A percentile compares a stretch with the other conserved stretches of the same genome.
phyloP scores from a whole-genome alignment of 2,888 invertebrate genomes.

The Lacanobia oleracea region DNA sequence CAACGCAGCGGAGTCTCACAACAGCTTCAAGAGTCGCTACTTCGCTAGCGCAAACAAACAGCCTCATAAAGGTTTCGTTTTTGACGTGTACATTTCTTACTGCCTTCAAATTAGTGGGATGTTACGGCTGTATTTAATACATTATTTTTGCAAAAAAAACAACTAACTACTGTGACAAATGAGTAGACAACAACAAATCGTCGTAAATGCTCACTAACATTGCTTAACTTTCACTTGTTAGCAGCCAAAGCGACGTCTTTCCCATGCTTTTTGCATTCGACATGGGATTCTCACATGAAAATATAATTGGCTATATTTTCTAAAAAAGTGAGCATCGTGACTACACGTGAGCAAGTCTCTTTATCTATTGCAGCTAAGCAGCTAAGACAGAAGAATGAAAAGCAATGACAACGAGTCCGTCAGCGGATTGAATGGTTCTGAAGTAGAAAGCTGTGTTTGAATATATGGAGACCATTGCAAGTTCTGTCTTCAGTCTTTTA shows the following conservation, averaged over 20 bases:
- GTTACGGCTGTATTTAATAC: background rate
- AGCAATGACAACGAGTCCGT: background rate
- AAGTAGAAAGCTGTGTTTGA: conserved; percentile 7
- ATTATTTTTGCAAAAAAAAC: conserved; percentile 16
- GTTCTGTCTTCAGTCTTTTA: background rate
- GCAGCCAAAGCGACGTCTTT: conserved; percentile 39
- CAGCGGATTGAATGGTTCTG: background rate
- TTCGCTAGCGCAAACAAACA: background rate
- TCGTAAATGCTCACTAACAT: conserved; percentile 35
- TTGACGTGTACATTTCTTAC: background rate
- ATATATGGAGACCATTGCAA: background rate
- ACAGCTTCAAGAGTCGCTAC: background rate
- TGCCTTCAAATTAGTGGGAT: background rate
- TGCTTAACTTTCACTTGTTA: conserved; percentile 62
- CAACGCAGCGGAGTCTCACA: too few species aligned
- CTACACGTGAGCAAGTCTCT: conserved; percentile 21
- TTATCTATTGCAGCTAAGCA: too few species aligned
- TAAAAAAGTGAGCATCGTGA: conserved; percentile 46
- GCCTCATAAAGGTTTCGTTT: background rate
- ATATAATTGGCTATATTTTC: conserved; percentile 56
- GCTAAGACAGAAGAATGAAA: background rate
- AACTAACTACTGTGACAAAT: conserved; percentile 17
- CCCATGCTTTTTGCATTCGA: conserved; percentile 65
- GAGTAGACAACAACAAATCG: conserved; percentile 30
- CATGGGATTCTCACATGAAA: conserved; percentile 63